These are phyloP conservation scores for Lemur catta DNA, from an alignment of 2,797 vertebrate genomes.

Conservation along the genomic window DNA sequence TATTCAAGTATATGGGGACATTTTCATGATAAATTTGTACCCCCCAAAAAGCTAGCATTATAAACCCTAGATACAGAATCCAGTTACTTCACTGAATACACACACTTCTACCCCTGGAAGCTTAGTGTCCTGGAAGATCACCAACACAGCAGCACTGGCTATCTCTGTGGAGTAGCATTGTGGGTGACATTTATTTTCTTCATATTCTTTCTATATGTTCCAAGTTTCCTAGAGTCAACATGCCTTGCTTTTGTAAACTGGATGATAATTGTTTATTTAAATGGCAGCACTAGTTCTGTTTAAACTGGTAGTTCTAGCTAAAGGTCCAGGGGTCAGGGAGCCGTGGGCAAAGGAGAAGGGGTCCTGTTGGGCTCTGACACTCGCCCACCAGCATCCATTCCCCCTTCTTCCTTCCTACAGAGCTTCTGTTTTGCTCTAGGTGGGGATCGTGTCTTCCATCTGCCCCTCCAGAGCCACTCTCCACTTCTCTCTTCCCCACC, in stretches of 20 bases:
- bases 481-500: background rate
- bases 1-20: background rate
- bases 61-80: background rate
- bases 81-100: background rate
- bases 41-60: background rate
- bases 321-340: background rate
- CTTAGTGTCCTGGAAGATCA: background rate
- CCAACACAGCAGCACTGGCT: background rate
- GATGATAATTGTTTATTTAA: background rate
- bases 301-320: background rate
- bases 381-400: background rate
- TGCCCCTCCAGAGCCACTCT: background rate
- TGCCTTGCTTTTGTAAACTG: background rate
- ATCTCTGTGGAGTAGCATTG: background rate
- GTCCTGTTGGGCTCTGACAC: background rate
- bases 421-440: background rate
- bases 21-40: background rate
- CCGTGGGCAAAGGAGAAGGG: background rate
- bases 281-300: background rate
- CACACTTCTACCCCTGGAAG: background rate
- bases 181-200: background rate
- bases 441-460: rapidly evolving
- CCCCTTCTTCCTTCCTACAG: background rate
- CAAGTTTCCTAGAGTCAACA: background rate
- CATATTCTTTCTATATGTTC: background rate